Evolutionary conservation across 2,113 vertebrate genomes (phyloP), one percentile per base, ranked within the genome.

Genomic region (Meleagris gallopavo): DNA sequence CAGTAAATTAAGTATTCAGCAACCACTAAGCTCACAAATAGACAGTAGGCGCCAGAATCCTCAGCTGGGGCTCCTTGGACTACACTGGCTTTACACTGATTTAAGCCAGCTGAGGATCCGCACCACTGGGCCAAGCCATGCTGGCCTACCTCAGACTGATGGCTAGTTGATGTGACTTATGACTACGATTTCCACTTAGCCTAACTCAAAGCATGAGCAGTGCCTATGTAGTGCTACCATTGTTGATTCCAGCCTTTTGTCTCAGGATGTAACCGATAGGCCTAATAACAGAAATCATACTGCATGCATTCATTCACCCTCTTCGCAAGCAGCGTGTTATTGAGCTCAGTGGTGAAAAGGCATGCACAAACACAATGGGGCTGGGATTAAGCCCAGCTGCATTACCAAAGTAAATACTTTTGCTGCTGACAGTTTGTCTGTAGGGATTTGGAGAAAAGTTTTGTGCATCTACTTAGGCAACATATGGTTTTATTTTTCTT

Each of bases 371-470:
- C 95, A 97, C 96, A 97, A 96, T 97, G 93, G 94, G 88, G 80
- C 93, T 96, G 95, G 93, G 95, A 97, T 96, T 94, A 95, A 94
- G 96, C 92, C 96, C 95, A 97, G 96, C 95, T 97, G 96, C 90
- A 90, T 90, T 95, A 97, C 96, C 94, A 95, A 94, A 96, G 95
- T 95, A 97, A 97, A 96, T 96, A 96, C 95, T 96, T 96, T 70
- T 96, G 95, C 96, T 96, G 96, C 94, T 96, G 96, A 97, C 96
- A 97, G 96, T 97, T 94, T 89, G 93, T 96, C 96, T 95, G 94
- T 73, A 86, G 96, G 93, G 96, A 97, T 96, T 97, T 94, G 91
- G 93, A 95, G 91, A 95, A 92, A 95, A 95, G 92, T 96, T 96
- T 96, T 94, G 90, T 90, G 83, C 93, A 87, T 96, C 88, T 96